Evolutionary conservation across 2,113 vertebrate genomes (phyloP), one percentile per base, ranked within the genome.

Genomic region (Pedionomus torquatus): DNA sequence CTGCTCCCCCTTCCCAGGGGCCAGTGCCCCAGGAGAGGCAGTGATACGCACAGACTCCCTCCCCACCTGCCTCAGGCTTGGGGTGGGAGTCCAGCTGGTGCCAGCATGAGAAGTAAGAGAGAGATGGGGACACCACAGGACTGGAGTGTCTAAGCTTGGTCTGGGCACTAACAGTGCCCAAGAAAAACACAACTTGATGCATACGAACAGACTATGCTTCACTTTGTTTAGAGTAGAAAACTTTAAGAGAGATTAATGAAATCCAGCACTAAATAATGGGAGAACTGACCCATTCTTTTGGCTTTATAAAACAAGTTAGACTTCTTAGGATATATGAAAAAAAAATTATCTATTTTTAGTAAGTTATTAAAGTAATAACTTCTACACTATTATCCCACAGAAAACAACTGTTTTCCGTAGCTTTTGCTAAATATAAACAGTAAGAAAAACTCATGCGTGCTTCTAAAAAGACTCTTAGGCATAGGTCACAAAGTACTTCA

Each of bases 391-490:
- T 41, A 93, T 28, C 18, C 48, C 79, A 83, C 7, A 30, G 35
- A 92, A 97, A 93, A 93, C 23, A 51, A 91, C 21, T 48, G 26
- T n/a, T 90, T 95, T 88, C 79, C 24, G 11, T 37, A 61, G 44
- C 26, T 79, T 82, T 91, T 81, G 44, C 11, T 35, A 79, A 83
- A 48, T n/a, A 65, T n/a, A 88, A 93, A 52, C 61, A 71, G 24
- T 17, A 91, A 72, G 35, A 76, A 80, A 93, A 83, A 65, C 54
- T 52, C 1, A 0, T 23, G 12, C 21, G 44, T 5, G 17, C 39
- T 90, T 92, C 35, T 57, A 61, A 71, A 71, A 79, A 66, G 69
- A 48, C 41, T 83, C 49, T 24, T 17, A 52, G 46, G 28, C 41
- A 76, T 16, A 31, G 71, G 79, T 72, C 82, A 87, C 19, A 12